These are phyloP conservation scores for Sebastes itinus DNA, from an alignment of 2,797 vertebrate genomes.

Conservation along the genomic window DNA sequence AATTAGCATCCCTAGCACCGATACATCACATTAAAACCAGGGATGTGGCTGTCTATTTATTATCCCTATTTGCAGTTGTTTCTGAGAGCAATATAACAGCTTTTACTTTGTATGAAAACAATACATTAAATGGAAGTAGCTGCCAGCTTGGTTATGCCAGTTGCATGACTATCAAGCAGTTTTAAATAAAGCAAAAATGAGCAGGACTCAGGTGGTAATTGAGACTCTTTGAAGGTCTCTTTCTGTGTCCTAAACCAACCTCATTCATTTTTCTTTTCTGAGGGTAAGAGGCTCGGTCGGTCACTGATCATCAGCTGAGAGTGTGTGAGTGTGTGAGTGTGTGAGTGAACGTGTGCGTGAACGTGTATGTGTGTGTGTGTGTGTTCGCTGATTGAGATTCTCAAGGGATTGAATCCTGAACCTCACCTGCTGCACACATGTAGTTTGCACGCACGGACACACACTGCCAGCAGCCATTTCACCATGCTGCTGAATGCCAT, in stretches of 20 bases:
- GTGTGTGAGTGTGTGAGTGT: background rate
- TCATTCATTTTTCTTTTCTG: slow-evolving; percentile 31
- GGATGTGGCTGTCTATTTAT: background rate
- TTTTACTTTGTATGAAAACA: slow-evolving; percentile 8
- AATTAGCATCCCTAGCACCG: background rate
- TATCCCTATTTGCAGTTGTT: background rate
- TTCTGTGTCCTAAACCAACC: background rate
- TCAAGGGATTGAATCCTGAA: slow-evolving; percentile 34
- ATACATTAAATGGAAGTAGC: background rate
- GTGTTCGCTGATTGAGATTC: slow-evolving; percentile 43
- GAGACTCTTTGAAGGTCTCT: background rate
- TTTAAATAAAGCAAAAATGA: slow-evolving; percentile 20
- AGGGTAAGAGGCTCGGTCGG: slow-evolving; percentile 11
- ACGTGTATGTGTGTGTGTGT: background rate
- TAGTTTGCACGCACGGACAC: slow-evolving; percentile 24
- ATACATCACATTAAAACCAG: slow-evolving; percentile 11
- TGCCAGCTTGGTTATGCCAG: background rate
- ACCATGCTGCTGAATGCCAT: slow-evolving; percentile 66
- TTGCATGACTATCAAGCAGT: background rate
- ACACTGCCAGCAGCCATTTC: slow-evolving; percentile 64
- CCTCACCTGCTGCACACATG: slow-evolving; percentile 50
- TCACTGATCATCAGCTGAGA: slow-evolving; percentile 15
- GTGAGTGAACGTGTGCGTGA: background rate
- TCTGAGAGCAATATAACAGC: background rate
- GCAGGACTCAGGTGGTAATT: slow-evolving; percentile 15